Percentiles rank a stretch among this genome's conserved stretches.
phyloP scores from a whole-genome alignment of 2,113 vertebrate genomes.

The Tichodroma muraria region DNA sequence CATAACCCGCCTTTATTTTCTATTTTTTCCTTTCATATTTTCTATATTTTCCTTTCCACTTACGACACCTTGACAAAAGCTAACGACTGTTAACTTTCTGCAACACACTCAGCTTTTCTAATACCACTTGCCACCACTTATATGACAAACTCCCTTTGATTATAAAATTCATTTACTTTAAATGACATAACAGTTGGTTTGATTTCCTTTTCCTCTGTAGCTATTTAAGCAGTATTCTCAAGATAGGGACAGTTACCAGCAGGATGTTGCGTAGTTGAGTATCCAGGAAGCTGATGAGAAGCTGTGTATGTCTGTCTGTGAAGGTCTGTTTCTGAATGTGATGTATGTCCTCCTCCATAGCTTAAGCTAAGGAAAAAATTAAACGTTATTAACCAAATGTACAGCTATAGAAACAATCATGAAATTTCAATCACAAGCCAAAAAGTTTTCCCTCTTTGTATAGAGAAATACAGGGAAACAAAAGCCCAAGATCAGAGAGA shows the following conservation, averaged over 20 bases:
- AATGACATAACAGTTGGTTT: not conserved
- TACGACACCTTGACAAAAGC: not conserved
- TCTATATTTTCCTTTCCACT: not conserved
- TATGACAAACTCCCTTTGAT: not conserved
- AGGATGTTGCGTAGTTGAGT: slow-evolving; percentile 83
- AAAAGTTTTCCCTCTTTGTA: too few species aligned
- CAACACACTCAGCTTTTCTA: not conserved
- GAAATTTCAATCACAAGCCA: not conserved
- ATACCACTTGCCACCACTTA: not conserved
- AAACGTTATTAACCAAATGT: slow-evolving; percentile 37
- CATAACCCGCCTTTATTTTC: not conserved
- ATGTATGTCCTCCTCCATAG: slow-evolving; percentile 87
- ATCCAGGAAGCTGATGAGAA: slow-evolving; percentile 87
- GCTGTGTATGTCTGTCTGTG: slow-evolving; percentile 88
- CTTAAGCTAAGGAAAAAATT: slow-evolving; percentile 77
- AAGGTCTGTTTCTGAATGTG: slow-evolving; percentile 88
- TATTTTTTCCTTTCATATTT: too few species aligned
- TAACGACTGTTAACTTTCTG: not conserved
- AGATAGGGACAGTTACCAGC: slow-evolving; percentile 72
- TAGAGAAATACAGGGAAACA: not conserved
- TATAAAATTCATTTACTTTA: not conserved
- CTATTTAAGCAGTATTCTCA: not conserved
- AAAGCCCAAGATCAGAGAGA: not conserved
- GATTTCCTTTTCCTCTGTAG: not conserved
- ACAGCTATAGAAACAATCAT: not conserved